Evolutionary conservation across 2,113 vertebrate species (phyloP).

Genomic region (Cynocephalus volans): DNA sequence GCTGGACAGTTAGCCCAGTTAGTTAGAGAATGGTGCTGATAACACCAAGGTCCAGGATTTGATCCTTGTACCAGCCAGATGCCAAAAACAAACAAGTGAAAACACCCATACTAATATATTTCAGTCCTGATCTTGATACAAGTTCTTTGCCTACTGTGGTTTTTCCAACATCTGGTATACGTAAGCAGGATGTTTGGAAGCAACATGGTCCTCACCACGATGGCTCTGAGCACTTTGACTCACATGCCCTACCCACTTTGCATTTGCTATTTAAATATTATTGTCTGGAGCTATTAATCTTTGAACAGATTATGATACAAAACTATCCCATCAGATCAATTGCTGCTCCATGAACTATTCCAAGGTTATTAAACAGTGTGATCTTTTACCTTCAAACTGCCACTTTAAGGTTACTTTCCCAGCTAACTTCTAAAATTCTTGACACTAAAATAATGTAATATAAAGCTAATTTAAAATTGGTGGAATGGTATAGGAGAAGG

Average conservation of each 20-base stretch:
- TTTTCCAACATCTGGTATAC: no score
- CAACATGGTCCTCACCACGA: no score
- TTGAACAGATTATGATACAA: constrained; percentile 9
- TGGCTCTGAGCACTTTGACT: no score
- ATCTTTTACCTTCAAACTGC: constrained; percentile 13
- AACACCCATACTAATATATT: no score
- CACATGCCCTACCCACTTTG: background rate
- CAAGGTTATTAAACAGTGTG: background rate
- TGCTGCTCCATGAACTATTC: background rate
- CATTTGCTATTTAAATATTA: constrained; percentile 41
- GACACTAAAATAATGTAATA: constrained; percentile 16
- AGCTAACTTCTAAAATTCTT: constrained; percentile 33
- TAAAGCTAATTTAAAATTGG: constrained; percentile 2
- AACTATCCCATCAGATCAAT: constrained; percentile 13
- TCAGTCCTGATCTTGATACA: no score
- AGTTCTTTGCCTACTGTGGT: no score
- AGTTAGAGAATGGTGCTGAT: no score
- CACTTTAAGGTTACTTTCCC: background rate
- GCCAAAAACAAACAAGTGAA: no score
- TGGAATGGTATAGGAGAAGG: background rate
- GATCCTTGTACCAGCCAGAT: no score
- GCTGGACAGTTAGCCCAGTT: no score
- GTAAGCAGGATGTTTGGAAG: no score
- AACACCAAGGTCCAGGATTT: no score
- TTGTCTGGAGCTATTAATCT: background rate